Percentiles rank a stretch among this genome's conserved stretches.
These are phyloP conservation scores for Hylomyscus alleni DNA, from an alignment of 2,797 vertebrate species.

Conservation along the genomic window DNA sequence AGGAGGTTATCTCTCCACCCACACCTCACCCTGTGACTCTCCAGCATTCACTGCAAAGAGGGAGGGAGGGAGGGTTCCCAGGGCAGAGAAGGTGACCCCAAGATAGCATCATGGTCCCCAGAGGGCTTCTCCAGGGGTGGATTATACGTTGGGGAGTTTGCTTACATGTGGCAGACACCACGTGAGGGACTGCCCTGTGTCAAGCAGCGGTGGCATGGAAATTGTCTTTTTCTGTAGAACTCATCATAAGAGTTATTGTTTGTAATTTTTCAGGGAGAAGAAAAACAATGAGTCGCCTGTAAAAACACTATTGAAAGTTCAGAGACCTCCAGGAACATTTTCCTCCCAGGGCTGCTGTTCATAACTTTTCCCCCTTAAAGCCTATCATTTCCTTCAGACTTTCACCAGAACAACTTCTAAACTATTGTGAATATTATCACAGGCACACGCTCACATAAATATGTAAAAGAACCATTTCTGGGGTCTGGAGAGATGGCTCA, in stretches of 20 bases:
- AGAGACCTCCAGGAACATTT: conserved; percentile 61
- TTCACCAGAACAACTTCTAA: conserved; percentile 45
- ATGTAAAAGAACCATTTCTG: conserved; percentile 4
- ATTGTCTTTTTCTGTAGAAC: conserved; percentile 78
- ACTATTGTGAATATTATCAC: background rate
- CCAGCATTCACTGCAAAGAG: conserved; percentile 64
- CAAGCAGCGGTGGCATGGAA: conserved; percentile 78
- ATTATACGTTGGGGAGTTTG: conserved; percentile 39
- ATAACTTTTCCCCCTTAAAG: conserved; percentile 33
- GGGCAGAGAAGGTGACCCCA: conserved; percentile 16
- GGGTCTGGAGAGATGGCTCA: background rate
- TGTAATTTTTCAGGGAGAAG: conserved; percentile 81
- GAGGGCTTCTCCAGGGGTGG: conserved; percentile 57
- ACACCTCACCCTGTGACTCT: conserved; percentile 67
- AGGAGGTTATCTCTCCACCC: conserved; percentile 74
- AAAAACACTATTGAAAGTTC: conserved; percentile 70
- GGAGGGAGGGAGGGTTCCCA: background rate
- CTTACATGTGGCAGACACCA: conserved; percentile 65
- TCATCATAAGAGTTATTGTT: conserved; percentile 79
- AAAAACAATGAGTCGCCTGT: conserved; percentile 71
- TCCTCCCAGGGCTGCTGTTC: conserved; percentile 33
- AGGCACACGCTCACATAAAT: too few species aligned
- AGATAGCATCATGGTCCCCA: conserved; percentile 29
- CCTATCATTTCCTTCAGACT: conserved; percentile 20
- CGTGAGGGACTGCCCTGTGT: conserved; percentile 83